Evolutionary conservation across 2,797 vertebrate species (phyloP), one percentile per base, ranked within the genome.

Genomic region (Podarcis siculus): DNA sequence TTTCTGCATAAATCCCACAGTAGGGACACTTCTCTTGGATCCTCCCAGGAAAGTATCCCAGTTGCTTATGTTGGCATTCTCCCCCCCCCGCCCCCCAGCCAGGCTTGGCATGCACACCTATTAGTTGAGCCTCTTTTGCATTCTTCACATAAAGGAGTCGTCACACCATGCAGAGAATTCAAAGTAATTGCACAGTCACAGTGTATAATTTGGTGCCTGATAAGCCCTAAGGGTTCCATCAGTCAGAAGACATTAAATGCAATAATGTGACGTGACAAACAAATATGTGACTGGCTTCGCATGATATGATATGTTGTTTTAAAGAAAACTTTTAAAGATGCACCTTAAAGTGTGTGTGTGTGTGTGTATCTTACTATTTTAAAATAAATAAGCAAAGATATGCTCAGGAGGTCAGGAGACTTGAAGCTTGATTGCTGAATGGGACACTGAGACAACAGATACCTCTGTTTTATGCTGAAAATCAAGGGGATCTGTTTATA

Each of bases 231-330:
- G 87, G 83, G 37, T 90, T 91, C 82, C 12, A 90, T 25, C 83
- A 90, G 91, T 77, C 92, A 91, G 88, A 91, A 90, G 77, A 1
- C 45, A 92, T 92, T 92, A 90, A 67, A 66, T 89, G 1, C 58
- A 83, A 5, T 85, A 90, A 83, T 42, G 71, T 92, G 83, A 88
- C 81, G 21, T 88, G 88, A 85, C 19, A 91, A 89, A 94, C 15
- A 73, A 75, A 79, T 67, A 83, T 79, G 86, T 64, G 79, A 89
- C 76, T 90, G 0, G 0, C 49, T 90, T 90, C 85, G 81, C 37
- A 75, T 77, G 77, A 81, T 85, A 83, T 8, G 45, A 32, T 79
- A 72, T 82, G 32, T 67, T 83, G 83, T 30, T 86, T 77, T 49
- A 13, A 58, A 93, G 89, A 83, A 84, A 45, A 55, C 32, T 12